Percentiles rank a stretch among this genome's conserved stretches.
phyloP scores from a whole-genome alignment of 2,888 invertebrate genomes.

The Syrphus vitripennis region DNA sequence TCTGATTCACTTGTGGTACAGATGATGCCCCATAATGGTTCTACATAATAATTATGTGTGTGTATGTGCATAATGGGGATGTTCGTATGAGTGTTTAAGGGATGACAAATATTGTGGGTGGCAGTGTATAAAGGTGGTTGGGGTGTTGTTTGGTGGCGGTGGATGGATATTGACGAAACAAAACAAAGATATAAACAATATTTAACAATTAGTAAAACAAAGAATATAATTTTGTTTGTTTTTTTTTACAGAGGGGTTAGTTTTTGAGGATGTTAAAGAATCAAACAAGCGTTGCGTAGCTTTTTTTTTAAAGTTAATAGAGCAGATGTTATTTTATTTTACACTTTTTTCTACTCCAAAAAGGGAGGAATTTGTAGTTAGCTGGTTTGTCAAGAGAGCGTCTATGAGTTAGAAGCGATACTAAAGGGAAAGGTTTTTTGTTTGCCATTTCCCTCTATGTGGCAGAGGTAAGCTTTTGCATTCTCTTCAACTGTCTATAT shows the following conservation, averaged over 20 bases:
- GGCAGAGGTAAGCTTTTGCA: slow-evolving; percentile 32
- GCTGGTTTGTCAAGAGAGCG: slow-evolving; percentile 13
- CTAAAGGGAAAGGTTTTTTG: slow-evolving; percentile 28
- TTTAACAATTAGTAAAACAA: slow-evolving; percentile 45
- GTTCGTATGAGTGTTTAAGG: neutral
- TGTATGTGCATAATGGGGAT: neutral
- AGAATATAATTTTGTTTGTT: slow-evolving; percentile 29
- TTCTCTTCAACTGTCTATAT: slow-evolving; percentile 27
- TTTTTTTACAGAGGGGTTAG: slow-evolving; percentile 52
- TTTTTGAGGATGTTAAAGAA: slow-evolving; percentile 40
- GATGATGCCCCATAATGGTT: slow-evolving; percentile 65
- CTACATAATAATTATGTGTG: slow-evolving; percentile 42
- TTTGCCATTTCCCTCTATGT: slow-evolving; percentile 23
- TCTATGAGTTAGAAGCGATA: slow-evolving; percentile 41
- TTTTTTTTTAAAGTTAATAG: slow-evolving; percentile 38
- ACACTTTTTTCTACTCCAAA: slow-evolving; percentile 14
- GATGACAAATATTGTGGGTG: slow-evolving; percentile 13
- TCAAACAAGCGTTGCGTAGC: slow-evolving; percentile 59
- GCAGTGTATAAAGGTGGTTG: neutral
- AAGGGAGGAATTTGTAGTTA: slow-evolving; percentile 20
- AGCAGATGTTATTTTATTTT: slow-evolving; percentile 29
- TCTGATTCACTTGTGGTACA: slow-evolving; percentile 66
- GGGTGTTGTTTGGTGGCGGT: slow-evolving; percentile 10
- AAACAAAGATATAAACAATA: slow-evolving; percentile 66
- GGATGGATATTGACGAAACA: slow-evolving; percentile 56